Evolutionary conservation across 1,140 invertebrate genomes (phyloP).

Genomic region (Hormaphis cornu): DNA sequence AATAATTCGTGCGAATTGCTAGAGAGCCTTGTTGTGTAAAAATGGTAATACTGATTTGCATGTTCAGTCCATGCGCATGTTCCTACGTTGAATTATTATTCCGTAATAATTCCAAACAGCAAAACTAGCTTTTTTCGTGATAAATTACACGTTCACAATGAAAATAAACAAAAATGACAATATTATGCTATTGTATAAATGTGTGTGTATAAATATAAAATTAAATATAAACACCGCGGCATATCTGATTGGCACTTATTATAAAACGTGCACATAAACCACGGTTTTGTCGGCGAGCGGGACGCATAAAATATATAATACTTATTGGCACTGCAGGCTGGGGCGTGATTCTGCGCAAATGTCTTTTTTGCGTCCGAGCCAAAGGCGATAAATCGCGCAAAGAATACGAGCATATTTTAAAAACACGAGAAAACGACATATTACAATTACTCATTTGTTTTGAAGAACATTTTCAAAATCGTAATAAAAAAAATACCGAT

Average conservation of each 20-base stretch:
- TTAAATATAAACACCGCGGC: background rate
- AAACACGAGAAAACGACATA: slow-evolving; percentile 20
- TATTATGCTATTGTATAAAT: too few relatives aligned
- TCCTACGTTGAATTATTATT: too few relatives aligned
- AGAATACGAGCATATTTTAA: slow-evolving; percentile 1
- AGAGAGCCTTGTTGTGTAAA: too few relatives aligned
- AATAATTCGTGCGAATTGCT: too few relatives aligned
- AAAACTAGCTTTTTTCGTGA: too few relatives aligned
- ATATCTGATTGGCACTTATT: slow-evolving; percentile 30
- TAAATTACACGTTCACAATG: background rate
- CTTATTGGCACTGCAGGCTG: too few relatives aligned
- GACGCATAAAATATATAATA: background rate
- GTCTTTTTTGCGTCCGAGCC: slow-evolving; percentile 31
- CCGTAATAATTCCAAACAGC: too few relatives aligned
- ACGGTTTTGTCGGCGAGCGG: background rate
- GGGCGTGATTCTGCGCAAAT: slow-evolving; percentile 16
- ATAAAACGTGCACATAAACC: slow-evolving; percentile 2
- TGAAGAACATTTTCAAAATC: too few relatives aligned
- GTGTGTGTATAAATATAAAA: background rate
- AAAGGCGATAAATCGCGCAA: slow-evolving; percentile 10
- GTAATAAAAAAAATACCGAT: too few relatives aligned
- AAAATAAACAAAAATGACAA: background rate
- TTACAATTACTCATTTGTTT: slow-evolving; percentile 15
- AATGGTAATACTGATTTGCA: too few relatives aligned
- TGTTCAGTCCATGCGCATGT: too few relatives aligned